Evolutionary conservation across 2,888 invertebrate genomes (phyloP).

Genomic region (Reticulitermes lucifugus): DNA sequence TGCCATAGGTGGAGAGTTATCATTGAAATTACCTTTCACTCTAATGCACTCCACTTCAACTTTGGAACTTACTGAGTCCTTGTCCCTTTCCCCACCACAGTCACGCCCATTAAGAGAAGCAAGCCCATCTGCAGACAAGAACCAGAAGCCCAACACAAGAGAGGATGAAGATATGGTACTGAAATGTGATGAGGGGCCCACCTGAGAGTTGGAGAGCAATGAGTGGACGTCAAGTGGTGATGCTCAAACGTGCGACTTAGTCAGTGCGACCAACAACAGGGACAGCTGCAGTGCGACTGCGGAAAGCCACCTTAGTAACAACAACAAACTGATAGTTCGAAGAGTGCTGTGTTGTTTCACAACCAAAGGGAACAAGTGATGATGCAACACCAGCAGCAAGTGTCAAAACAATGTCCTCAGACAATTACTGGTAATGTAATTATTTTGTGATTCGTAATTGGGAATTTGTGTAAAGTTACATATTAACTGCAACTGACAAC

Average conservation of each 20-base stretch:
- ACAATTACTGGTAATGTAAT: no score
- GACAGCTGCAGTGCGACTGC: not conserved
- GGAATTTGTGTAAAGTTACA: no score
- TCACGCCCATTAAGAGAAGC: not conserved
- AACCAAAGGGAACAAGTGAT: constrained; percentile 35
- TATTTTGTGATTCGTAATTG: no score
- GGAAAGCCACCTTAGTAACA: not conserved
- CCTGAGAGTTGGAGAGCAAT: constrained; percentile 46
- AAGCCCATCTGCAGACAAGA: constrained; percentile 39
- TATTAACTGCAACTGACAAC: no score
- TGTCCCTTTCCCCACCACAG: constrained; percentile 12
- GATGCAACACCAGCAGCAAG: not conserved
- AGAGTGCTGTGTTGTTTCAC: constrained; percentile 49
- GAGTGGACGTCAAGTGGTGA: not conserved
- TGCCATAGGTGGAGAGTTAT: constrained; percentile 84
- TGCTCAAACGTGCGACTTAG: not conserved
- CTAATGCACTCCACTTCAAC: constrained; percentile 71
- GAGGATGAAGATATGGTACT: constrained; percentile 52
- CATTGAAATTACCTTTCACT: constrained; percentile 83
- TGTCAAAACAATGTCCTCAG: not conserved
- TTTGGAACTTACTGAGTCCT: constrained; percentile 14
- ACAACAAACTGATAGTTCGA: constrained; percentile 25
- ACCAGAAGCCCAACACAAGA: constrained; percentile 41
- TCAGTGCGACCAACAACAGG: not conserved
- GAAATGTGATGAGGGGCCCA: constrained; percentile 51